Evolutionary conservation across 2,888 invertebrate genomes (phyloP).

Genomic region (Acanthosepion pharaonis): DNA sequence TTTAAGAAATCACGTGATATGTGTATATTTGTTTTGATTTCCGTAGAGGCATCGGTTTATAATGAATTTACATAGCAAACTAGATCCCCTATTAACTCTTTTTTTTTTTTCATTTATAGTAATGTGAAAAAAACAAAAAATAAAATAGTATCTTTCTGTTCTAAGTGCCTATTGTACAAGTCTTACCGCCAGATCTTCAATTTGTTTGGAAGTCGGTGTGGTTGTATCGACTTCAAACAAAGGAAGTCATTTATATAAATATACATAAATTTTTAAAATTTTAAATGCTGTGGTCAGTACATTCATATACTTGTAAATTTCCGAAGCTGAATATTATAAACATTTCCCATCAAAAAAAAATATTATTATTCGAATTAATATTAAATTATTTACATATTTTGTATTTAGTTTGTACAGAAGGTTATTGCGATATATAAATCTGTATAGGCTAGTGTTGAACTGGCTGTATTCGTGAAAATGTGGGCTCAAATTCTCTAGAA

Average conservation of each 20-base stretch:
- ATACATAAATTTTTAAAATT: background rate
- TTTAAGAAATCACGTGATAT: too few species aligned
- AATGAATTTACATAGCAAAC: too few species aligned
- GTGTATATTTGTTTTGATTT: too few species aligned
- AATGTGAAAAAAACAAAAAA: too few species aligned
- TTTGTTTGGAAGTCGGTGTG: background rate
- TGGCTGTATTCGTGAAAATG: background rate
- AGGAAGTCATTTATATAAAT: background rate
- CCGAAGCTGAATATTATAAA: background rate
- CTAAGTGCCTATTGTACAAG: too few species aligned
- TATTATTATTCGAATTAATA: background rate
- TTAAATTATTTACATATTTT: slow-evolving; percentile 10
- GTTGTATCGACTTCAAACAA: background rate
- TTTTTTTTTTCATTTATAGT: too few species aligned
- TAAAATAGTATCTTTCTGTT: too few species aligned
- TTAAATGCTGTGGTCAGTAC: background rate
- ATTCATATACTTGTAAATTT: background rate
- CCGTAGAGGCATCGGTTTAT: too few species aligned
- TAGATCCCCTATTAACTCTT: too few species aligned
- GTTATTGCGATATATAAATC: background rate
- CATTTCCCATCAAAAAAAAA: background rate
- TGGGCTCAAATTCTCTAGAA: slow-evolving; percentile 4
- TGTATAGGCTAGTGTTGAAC: background rate
- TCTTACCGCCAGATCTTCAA: background rate
- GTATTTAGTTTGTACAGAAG: background rate